Conservation (phyloP, 2,113 vertebrate species). For the Lipophrys pholis region DNA sequence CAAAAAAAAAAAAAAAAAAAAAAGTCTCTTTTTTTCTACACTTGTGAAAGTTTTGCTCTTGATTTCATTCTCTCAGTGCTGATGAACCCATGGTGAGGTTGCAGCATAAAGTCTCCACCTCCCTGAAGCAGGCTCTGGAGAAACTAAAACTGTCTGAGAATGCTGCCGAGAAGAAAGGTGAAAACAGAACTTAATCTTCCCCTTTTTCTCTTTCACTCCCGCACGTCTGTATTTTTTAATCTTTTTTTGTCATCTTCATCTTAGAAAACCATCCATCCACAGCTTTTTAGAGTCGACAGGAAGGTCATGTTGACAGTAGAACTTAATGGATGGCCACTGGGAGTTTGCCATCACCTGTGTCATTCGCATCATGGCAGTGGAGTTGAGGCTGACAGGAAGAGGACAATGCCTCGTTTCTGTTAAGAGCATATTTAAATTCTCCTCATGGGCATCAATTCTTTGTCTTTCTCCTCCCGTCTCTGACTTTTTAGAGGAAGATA, state of each 20-base stretch:
- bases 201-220: background rate
- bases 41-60: background rate
- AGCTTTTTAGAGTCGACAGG: slow-evolving; percentile 26
- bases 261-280: background rate
- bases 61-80: slow-evolving; percentile 76
- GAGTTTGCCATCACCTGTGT: slow-evolving; percentile 39
- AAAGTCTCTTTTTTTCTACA: no score
- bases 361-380: slow-evolving; percentile 42
- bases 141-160: slow-evolving; percentile 88
- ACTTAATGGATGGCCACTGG: slow-evolving; percentile 54
- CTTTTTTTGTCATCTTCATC: background rate
- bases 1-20: background rate
- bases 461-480: slow-evolving; percentile 3
- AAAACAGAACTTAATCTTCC: slow-evolving; percentile 19
- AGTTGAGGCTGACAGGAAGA: slow-evolving; percentile 44
- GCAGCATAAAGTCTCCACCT: slow-evolving; percentile 92
- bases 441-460: slow-evolving; percentile 11
- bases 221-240: background rate
- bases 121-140: slow-evolving; percentile 93
- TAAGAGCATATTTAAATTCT: slow-evolving; percentile 26
- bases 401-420: slow-evolving; percentile 14
- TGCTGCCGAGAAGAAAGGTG: slow-evolving; percentile 85
- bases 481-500: slow-evolving; percentile 87
- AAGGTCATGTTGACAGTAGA: slow-evolving; percentile 58
- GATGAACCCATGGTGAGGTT: slow-evolving; percentile 91